Evolutionary conservation across 2,888 invertebrate species (phyloP).

Genomic region (Argyresthia albistria): DNA sequence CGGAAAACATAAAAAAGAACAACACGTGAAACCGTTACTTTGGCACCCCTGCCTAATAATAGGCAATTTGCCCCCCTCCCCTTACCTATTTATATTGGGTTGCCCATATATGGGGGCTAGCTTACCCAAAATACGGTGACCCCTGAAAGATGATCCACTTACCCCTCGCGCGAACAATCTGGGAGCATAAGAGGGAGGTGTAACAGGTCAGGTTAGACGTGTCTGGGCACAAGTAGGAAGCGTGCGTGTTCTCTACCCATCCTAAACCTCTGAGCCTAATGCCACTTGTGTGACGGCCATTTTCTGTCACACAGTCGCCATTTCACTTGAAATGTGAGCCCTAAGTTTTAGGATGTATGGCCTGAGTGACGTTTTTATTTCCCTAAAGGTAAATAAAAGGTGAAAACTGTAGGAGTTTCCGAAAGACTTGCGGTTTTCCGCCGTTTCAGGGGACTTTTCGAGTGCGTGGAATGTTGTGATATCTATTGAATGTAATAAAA

Average conservation of each 20-base stretch:
- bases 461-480: background rate
- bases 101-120: constrained; percentile 4
- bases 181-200: constrained; percentile 8
- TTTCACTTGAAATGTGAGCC: constrained; percentile 50
- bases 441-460: background rate
- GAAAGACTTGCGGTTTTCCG: constrained; percentile 42
- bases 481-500: no score
- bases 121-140: background rate
- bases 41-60: constrained; percentile 65
- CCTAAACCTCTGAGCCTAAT: constrained; percentile 48
- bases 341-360: constrained; percentile 51
- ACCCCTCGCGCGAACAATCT: background rate
- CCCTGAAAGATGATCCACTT: background rate
- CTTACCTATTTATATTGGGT: constrained; percentile 12
- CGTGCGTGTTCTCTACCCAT: constrained; percentile 58
- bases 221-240: constrained; percentile 22
- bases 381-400: constrained; percentile 52
- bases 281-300: constrained; percentile 66
- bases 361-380: constrained; percentile 58
- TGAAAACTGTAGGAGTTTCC: constrained; percentile 44
- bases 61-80: constrained; percentile 53
- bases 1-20: constrained; percentile 61
- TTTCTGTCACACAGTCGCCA: constrained; percentile 60
- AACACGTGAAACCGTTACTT: constrained; percentile 62
- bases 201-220: constrained; percentile 18